Conservation (phyloP, 2,888 invertebrate species). For the Temnothorax unifasciatus region DNA sequence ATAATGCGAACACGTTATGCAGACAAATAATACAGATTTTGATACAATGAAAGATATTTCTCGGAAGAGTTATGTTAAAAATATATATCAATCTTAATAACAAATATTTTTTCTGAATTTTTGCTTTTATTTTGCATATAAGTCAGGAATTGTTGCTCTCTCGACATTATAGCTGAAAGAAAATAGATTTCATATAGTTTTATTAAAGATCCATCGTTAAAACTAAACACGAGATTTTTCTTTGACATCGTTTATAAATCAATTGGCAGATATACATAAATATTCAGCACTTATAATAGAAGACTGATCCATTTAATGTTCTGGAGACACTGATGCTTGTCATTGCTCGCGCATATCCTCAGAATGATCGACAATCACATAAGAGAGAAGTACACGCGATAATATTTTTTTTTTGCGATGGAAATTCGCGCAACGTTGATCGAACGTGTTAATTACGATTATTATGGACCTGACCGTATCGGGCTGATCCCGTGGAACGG, state of each 20-base stretch:
- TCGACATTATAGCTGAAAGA: not conserved
- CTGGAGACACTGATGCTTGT: not conserved
- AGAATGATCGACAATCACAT: not conserved
- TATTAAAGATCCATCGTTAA: not conserved
- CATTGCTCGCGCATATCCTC: not conserved
- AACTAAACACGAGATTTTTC: not conserved
- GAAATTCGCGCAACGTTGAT: constrained; percentile 20
- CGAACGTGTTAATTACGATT: constrained; percentile 32
- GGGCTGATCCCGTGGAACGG: not conserved
- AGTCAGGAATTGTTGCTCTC: not conserved
- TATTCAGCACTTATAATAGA: too few relatives aligned
- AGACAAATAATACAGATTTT: not conserved
- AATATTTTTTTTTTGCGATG: constrained; percentile 14
- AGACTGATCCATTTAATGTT: not conserved
- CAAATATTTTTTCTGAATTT: not conserved
- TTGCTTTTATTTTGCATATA: not conserved
- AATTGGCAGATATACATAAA: not conserved
- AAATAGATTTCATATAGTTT: not conserved
- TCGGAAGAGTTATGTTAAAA: not conserved
- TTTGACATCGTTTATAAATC: not conserved
- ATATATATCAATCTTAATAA: not conserved
- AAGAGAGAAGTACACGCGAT: not conserved
- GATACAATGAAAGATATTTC: not conserved
- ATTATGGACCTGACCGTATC: not conserved
- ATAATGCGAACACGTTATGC: constrained; percentile 1